Percentiles rank a stretch among this genome's conserved stretches.
phyloP scores from a whole-genome alignment of 1,140 invertebrate species.

The Xylocopa sonorina region DNA sequence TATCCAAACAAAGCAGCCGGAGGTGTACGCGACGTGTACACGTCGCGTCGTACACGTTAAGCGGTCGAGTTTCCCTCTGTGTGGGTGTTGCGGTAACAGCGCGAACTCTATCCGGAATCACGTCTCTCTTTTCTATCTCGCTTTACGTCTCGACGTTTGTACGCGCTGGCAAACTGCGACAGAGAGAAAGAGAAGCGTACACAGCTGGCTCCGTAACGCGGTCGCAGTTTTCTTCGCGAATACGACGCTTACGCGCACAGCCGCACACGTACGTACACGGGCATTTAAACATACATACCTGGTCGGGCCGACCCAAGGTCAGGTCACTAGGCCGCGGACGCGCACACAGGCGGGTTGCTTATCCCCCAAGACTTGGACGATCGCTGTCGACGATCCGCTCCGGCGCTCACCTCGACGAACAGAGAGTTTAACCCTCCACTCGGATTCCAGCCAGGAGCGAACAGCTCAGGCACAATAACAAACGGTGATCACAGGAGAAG shows the following conservation, averaged over 20 bases:
- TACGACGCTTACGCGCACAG: background rate
- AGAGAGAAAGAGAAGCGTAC: background rate
- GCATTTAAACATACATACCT: slow-evolving; percentile 65
- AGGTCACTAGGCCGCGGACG: slow-evolving; percentile 74
- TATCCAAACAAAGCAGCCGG: slow-evolving; percentile 39
- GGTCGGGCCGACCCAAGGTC: slow-evolving; percentile 76
- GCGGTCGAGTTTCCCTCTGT: background rate
- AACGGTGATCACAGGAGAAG: slow-evolving; percentile 1
- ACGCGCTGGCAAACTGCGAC: background rate
- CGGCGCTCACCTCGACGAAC: background rate
- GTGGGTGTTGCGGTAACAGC: slow-evolving; percentile 25
- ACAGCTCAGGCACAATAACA: slow-evolving; percentile 31
- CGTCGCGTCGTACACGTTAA: background rate
- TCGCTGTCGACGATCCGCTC: background rate
- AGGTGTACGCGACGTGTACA: slow-evolving; percentile 5
- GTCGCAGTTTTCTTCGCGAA: background rate
- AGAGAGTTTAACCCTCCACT: slow-evolving; percentile 1
- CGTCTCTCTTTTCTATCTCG: slow-evolving; percentile 1
- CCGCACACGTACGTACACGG: background rate
- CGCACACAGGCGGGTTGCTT: slow-evolving; percentile 38
- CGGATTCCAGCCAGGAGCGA: background rate
- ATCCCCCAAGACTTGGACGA: slow-evolving; percentile 4
- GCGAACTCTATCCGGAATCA: slow-evolving; percentile 1
- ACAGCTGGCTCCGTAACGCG: background rate
- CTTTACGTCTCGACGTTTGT: background rate